Conservation (phyloP, 2,888 invertebrate genomes). For the Thymelicus sylvestris region DNA sequence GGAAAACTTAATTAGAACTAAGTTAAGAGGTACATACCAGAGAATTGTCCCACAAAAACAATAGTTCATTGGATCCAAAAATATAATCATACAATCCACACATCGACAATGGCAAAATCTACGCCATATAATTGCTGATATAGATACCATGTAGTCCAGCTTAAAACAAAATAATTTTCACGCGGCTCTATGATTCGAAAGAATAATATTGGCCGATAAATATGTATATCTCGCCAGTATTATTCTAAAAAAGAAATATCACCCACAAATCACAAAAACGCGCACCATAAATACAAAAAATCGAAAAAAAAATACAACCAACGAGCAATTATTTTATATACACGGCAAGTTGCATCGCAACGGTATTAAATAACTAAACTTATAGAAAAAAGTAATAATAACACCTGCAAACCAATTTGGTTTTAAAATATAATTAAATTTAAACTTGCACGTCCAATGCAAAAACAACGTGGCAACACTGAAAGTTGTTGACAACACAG, state of each 20-base stretch:
- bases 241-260: not conserved
- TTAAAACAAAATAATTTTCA: not conserved
- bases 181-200: not conserved
- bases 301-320: slow-evolving; percentile 30
- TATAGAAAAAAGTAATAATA: slow-evolving; percentile 19
- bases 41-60: too few species aligned
- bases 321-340: slow-evolving; percentile 31
- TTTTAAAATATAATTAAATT: slow-evolving; percentile 29
- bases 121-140: too few species aligned
- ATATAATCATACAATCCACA: too few species aligned
- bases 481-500: slow-evolving; percentile 3
- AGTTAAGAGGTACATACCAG: too few species aligned
- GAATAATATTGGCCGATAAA: not conserved
- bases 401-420: slow-evolving; percentile 39
- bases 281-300: slow-evolving; percentile 31
- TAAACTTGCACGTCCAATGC: not conserved
- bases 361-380: slow-evolving; percentile 15
- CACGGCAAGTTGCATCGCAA: slow-evolving; percentile 23
- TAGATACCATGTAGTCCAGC: not conserved
- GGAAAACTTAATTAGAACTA: too few species aligned
- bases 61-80: too few species aligned
- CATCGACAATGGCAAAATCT: too few species aligned
- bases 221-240: not conserved
- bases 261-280: slow-evolving; percentile 32
- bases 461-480: slow-evolving; percentile 16